Conservation (phyloP, 2,888 invertebrate species). For the Poecilobothrus nobilitatus region DNA sequence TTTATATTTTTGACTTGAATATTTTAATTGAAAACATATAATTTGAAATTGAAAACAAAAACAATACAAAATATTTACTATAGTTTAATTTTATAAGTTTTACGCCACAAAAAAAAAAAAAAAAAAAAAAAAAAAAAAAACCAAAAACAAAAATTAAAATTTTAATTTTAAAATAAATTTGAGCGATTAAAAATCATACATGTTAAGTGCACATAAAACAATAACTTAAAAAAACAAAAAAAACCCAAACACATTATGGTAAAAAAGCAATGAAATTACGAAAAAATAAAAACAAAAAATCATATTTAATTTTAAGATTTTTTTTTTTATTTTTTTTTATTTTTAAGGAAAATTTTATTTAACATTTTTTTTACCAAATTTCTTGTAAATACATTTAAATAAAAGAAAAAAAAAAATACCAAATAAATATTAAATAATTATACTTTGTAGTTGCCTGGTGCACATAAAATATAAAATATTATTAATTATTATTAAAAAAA, state of each 20-base stretch:
- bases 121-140: conserved; percentile 24
- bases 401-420: not conserved
- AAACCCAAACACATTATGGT: too few species aligned
- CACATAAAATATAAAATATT: conserved; percentile 22
- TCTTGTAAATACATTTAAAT: not conserved
- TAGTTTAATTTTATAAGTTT: too few species aligned
- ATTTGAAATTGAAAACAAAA: too few species aligned
- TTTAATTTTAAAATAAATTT: conserved; percentile 10
- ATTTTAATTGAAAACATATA: too few species aligned
- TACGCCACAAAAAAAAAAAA: conserved; percentile 20
- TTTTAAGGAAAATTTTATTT: conserved; percentile 7
- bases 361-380: not conserved
- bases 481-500: conserved; percentile 4
- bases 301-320: too few species aligned
- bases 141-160: conserved; percentile 22
- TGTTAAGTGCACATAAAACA: conserved; percentile 20
- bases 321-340: conserved; percentile 7
- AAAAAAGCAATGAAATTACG: too few species aligned
- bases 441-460: conserved; percentile 22
- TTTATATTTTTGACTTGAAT: too few species aligned
- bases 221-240: conserved; percentile 14
- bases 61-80: too few species aligned
- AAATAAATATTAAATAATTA: conserved; percentile 11
- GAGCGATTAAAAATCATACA: conserved; percentile 15
- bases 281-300: too few species aligned